Base-by-base conservation (phyloP, 2,113 vertebrate species). In the Lonchura striata region DNA sequence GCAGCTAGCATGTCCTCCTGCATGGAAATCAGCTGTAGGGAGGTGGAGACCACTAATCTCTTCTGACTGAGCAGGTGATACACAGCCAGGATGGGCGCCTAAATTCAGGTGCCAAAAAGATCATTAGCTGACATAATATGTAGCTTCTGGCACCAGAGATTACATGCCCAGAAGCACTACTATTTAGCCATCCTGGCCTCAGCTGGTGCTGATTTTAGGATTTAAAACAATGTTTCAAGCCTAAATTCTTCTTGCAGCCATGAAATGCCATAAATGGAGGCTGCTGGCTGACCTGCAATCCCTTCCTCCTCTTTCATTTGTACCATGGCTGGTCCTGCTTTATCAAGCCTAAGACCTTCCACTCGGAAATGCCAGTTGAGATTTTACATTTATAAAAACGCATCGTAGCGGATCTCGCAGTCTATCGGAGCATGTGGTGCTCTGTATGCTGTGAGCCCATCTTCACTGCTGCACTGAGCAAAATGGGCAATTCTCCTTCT, bases 401-500 rank as follows among this genome's bases (percentile, higher is more conserved):
- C 94, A 85, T 61, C 14, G 13, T 22, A 78, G 75, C 2, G 0
- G 19, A 72, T 92, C 93, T 76, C 44, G 0, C 52, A 60, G 53
- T 86, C 74, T 91, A 28, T 59, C 39, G 13, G 60, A 84, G 71
- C 47, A 60, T 71, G 82, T 70, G 74, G 76, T 52, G 15, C 70
- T 84, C 35, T 68, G 72, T 46, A 31, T 78, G 68, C 68, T 93
- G 1, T 6, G 14, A 88, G 60, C 69, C 76, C 83, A 44, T 95
- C 82, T 70, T 94, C 74, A 37, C 75, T 93, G 74, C 93, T 85
- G 80, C 49, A 10, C 68, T 69, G 82, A 95, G 71, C 85, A 96
- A 96, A 96, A 94, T 37, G 69, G 92, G 79, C 80, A 92, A 78
- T 95, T 96, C 76, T 95, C 89, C 93, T 92, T 92, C 94, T 86